Base-by-base conservation (phyloP, 1,140 invertebrate genomes). In the Cardiocondyla obscurior region DNA sequence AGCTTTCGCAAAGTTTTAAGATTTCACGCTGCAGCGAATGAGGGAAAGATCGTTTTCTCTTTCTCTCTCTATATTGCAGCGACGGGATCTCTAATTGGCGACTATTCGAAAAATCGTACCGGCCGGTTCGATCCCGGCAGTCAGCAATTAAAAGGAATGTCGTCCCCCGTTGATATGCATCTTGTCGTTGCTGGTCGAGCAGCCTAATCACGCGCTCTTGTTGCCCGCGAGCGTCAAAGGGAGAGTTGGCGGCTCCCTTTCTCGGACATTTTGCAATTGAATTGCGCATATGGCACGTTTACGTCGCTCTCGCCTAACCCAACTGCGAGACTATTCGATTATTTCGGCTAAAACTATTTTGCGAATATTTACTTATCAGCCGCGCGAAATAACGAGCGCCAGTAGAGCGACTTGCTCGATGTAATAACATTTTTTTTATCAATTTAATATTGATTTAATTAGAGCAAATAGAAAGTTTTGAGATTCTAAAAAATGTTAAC, bases 91-190 rank as follows among this genome's bases (percentile, higher is more conserved):
- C 4, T 76, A 64, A 76, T 64, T 76, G 58, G 73, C 33, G 8
- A 25, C 3, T 42, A 44, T 64, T 64, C 19, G 58, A 76, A 76
- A 76, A 76, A 76, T 76, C 30, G 73, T 46, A 73, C 25, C 25
- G 33, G 57, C 28, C 57, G 73, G 14, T 51, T 30, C 73, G 58
- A 51, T 64, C 57, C 73, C 44, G 73, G 58, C 42, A 76, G 57
- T 64, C 44, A 28, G 73, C 73, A 76, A 76, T 76, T 76, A 76
- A 60, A 76, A 76, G 73, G 73, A 76, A 76, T 76, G 73, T 76
- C 73, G 73, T 76, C 57, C 39, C 39, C 44, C 5, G 16, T 14
- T 8, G 73, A 76, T 76, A 76, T 64, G 57, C 57, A 76, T 76
- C 73, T 76, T 60, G 57, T 74, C 70, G 53, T 60, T 58, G 16